These are phyloP conservation scores for Macrosteles quadrilineatus DNA, from an alignment of 1,140 invertebrate species.

Conservation along the genomic window DNA sequence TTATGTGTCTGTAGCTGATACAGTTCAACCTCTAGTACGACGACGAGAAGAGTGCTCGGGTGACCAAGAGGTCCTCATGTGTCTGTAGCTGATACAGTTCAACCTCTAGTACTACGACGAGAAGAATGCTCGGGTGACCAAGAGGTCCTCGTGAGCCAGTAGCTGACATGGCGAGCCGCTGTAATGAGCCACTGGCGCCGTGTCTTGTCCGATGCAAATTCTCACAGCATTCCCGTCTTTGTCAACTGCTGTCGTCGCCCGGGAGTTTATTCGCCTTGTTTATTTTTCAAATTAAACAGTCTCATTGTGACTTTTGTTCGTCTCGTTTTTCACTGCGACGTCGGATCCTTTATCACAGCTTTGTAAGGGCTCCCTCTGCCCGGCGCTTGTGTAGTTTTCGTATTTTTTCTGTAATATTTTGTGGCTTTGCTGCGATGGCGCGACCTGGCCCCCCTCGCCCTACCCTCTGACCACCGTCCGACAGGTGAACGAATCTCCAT, in stretches of 20 bases:
- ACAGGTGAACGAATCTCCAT: conserved; percentile 4
- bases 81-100: too few species aligned
- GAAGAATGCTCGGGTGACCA: too few species aligned
- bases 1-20: too few species aligned
- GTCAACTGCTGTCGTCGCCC: not conserved
- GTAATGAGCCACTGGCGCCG: not conserved
- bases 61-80: too few species aligned
- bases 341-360: not conserved
- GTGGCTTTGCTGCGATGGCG: too few species aligned
- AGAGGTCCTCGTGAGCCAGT: too few species aligned
- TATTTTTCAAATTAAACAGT: conserved; percentile 15
- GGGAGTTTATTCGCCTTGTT: not conserved
- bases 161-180: not conserved
- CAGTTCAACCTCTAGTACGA: too few species aligned
- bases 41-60: too few species aligned
- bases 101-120: too few species aligned
- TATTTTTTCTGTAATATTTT: conserved; percentile 31
- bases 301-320: not conserved
- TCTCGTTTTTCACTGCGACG: not conserved
- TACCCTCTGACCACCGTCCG: not conserved
- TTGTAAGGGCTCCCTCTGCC: conserved; percentile 15
- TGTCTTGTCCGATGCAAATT: conserved; percentile 19
- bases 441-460: not conserved
- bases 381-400: not conserved
- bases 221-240: conserved; percentile 15